Base-by-base conservation (phyloP, 2,888 invertebrate genomes). In the Conops quadrifasciatus region DNA sequence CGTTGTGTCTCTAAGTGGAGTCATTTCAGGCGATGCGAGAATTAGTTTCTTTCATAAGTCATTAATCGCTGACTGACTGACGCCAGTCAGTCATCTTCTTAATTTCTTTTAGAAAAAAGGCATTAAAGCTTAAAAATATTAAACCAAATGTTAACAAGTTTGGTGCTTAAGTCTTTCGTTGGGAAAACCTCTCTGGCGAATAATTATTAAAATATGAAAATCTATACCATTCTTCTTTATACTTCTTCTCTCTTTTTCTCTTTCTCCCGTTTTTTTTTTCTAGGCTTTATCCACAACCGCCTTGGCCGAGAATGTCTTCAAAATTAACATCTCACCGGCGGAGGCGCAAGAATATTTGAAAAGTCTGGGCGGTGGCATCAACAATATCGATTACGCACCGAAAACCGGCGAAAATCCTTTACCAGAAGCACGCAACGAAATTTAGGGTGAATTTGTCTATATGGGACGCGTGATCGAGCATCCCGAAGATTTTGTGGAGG, bases 401-500 rank as follows among this genome's bases (percentile, higher is more conserved):
- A 89, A 89, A 78, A 85, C 89, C n/a, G 88, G 88, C 15, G 87
- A 88, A 67, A 88, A 88, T 72, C 87, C 88, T 0, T 78, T 88
- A 45, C 85, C 89, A 45, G 82, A 82, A 69, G 78, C 82, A 2
- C 81, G 82, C 73, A 82, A 84, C 72, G 84, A 82, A 67, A 80
- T n/a, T n/a, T n/a, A 82, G 45, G 86, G 86, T 1, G 79, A 85
- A 30, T 81, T 81, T 45, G 82, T 84, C 7, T 86, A 86, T 71
- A 83, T 87, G 83, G 90, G 90, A 26, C 85, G 87, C n/a, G 89
- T 89, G 78, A 89, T 90, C 72, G 87, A 89, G 59, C 89, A 91
- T 81, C 89, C 90, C 1, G 89, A 90, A 7, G 89, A 91, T 58
- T 91, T 90, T 73, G 86, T 90, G 53, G 92, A 92, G 83, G 91